Evolutionary conservation across 2,888 invertebrate genomes (phyloP).

Genomic region (Endotricha flammealis): DNA sequence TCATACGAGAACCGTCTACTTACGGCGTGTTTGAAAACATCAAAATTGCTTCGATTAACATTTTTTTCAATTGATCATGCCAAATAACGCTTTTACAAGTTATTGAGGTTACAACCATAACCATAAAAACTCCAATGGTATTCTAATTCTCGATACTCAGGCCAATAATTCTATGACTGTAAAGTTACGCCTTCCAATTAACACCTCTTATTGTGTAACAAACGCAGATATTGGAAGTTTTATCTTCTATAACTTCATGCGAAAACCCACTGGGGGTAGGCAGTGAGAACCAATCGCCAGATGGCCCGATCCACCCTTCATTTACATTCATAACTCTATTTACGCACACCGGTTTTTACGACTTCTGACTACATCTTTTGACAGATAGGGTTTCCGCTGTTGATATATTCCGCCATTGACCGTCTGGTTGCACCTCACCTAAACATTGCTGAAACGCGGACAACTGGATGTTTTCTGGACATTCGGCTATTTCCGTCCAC

Average conservation of each 20-base stretch:
- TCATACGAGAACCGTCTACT: no score
- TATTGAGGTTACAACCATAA: neutral
- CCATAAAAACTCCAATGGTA: neutral
- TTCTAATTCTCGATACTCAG: neutral
- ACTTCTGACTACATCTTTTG: neutral
- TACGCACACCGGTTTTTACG: no score
- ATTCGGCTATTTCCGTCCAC: slow-evolving; percentile 68
- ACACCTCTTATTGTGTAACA: neutral
- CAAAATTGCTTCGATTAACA: no score
- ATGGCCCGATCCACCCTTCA: no score
- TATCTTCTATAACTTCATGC: no score
- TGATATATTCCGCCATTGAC: slow-evolving; percentile 43
- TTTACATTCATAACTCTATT: no score
- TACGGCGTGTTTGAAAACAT: neutral
- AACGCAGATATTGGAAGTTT: neutral
- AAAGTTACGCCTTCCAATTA: slow-evolving; percentile 6
- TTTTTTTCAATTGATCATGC: neutral
- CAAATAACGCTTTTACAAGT: neutral
- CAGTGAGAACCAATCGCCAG: no score
- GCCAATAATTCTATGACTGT: slow-evolving; percentile 1
- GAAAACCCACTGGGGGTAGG: no score
- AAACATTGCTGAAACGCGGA: slow-evolving; percentile 57
- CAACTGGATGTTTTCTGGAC: slow-evolving; percentile 56
- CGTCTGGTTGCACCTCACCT: slow-evolving; percentile 24
- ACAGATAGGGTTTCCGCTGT: slow-evolving; percentile 10